Evolutionary conservation across 2,113 vertebrate genomes (phyloP).

Genomic region (Motacilla tschutschensis): DNA sequence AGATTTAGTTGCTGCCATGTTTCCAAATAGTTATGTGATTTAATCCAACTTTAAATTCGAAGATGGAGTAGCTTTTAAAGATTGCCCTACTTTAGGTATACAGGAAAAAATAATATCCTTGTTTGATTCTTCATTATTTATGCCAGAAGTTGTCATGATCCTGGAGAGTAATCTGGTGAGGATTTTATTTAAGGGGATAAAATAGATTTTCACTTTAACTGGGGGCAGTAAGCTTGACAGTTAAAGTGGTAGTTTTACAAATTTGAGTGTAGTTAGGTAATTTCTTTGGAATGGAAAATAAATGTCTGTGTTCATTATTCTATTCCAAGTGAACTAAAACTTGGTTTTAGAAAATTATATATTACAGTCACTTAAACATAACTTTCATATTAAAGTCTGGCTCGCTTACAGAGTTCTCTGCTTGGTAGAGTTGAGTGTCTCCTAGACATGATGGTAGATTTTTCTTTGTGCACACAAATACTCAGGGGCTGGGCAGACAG

Average conservation of each 20-base stretch:
- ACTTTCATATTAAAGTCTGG: neutral
- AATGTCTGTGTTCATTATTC: neutral
- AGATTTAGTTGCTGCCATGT: neutral
- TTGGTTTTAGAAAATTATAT: neutral
- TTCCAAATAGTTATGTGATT: neutral
- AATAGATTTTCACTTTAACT: slow-evolving; percentile 17
- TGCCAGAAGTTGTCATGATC: slow-evolving; percentile 41
- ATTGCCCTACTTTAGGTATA: slow-evolving; percentile 13
- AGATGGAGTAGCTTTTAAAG: slow-evolving; percentile 21
- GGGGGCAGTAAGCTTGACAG: slow-evolving; percentile 15
- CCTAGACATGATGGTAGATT: neutral
- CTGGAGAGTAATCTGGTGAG: slow-evolving; percentile 28
- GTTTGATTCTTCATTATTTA: slow-evolving; percentile 27
- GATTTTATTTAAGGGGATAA: slow-evolving; percentile 47
- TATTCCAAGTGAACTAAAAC: neutral
- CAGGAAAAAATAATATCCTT: neutral
- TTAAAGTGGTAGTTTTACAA: neutral
- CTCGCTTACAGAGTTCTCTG: neutral
- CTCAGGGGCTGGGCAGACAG: neutral
- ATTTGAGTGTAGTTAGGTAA: neutral
- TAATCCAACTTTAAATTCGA: slow-evolving; percentile 19
- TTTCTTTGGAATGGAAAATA: neutral
- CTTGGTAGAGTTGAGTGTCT: neutral
- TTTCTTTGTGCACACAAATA: neutral
- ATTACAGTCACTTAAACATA: neutral